A percentile compares a stretch with the other conserved stretches of the same genome.
These are phyloP conservation scores for Gymnopithys bicolor DNA, from an alignment of 2,797 vertebrate genomes.

Conservation along the genomic window DNA sequence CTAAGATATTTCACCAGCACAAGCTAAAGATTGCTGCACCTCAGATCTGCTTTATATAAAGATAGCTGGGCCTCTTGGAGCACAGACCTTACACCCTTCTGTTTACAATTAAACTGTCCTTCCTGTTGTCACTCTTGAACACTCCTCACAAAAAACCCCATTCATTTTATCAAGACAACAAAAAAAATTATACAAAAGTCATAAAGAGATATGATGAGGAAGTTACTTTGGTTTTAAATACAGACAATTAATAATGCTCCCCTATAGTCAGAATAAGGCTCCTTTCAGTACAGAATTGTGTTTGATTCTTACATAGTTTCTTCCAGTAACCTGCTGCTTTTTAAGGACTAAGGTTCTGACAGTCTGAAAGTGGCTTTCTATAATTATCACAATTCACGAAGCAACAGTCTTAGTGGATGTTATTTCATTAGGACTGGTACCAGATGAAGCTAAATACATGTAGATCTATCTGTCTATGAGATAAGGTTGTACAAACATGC, in stretches of 20 bases:
- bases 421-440: constrained; percentile 1
- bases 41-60: neutral
- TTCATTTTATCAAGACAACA: neutral
- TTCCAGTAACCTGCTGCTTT: constrained; percentile 5
- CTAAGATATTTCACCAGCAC: neutral
- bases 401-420: constrained; percentile 16
- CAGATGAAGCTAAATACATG: neutral
- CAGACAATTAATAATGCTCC: neutral
- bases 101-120: neutral
- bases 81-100: neutral
- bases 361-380: constrained; percentile 9
- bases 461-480: neutral
- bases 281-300: neutral
- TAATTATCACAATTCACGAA: neutral
- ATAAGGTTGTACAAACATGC: neutral
- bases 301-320: neutral
- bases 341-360: constrained; percentile 38
- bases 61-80: neutral
- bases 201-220: neutral
- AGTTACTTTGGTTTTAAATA: neutral
- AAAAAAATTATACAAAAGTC: neutral
- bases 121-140: neutral
- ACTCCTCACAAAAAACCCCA: neutral
- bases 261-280: neutral
- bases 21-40: neutral